Conservation (phyloP, 2,888 invertebrate species). For the Lepidocyrtinus sp. region DNA sequence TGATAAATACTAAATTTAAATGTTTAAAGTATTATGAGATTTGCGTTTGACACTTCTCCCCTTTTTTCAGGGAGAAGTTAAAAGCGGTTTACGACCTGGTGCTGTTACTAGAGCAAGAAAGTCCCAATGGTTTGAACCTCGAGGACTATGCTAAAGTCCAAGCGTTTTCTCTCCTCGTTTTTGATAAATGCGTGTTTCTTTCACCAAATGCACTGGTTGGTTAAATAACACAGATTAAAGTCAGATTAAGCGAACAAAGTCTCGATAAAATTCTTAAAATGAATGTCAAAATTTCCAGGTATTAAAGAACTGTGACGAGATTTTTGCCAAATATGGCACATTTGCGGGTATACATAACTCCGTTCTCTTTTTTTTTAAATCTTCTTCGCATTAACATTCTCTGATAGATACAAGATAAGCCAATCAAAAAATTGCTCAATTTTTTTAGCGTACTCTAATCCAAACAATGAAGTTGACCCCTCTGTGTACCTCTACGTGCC, state of each 20-base stretch:
- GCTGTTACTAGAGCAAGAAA: conserved; percentile 6
- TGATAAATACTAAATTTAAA: neutral
- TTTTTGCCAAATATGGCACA: conserved; percentile 22
- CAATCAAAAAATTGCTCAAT: no score
- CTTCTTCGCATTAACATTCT: no score
- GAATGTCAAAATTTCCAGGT: neutral
- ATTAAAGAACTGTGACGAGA: conserved; percentile 29
- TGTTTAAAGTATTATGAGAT: neutral
- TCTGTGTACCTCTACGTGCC: neutral
- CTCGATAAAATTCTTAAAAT: neutral
- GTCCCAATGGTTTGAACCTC: conserved; percentile 18
- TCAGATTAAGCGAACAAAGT: neutral
- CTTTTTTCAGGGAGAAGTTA: conserved; percentile 29
- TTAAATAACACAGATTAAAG: neutral
- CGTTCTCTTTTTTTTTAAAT: no score
- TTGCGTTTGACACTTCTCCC: neutral
- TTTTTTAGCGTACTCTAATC: neutral
- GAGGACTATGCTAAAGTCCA: conserved; percentile 45
- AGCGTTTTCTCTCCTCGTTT: conserved; percentile 32
- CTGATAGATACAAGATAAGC: no score
- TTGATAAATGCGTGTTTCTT: conserved; percentile 41
- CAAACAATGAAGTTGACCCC: neutral
- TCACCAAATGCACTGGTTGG: conserved; percentile 38
- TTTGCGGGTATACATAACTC: no score
- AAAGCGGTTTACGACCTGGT: conserved; percentile 30